These are phyloP conservation scores for Matsumurasca onukii DNA, from an alignment of 1,140 invertebrate species.

Conservation along the genomic window DNA sequence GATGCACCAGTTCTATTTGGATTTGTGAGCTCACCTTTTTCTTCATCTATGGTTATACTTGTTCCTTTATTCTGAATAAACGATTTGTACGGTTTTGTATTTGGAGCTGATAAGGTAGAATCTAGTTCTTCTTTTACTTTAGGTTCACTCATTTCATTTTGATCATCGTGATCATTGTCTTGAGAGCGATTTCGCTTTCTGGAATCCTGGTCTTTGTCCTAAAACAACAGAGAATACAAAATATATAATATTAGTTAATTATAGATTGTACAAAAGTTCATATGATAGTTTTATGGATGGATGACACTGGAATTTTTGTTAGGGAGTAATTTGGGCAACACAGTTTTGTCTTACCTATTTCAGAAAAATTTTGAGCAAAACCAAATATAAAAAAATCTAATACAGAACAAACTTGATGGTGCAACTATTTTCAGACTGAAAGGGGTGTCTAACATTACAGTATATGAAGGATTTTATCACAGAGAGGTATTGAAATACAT, in stretches of 20 bases:
- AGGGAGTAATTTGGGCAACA: neutral
- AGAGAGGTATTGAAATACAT: neutral
- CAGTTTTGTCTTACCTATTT: neutral
- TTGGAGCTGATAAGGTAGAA: neutral
- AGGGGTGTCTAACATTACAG: neutral
- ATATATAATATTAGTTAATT: no score
- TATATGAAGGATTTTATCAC: neutral
- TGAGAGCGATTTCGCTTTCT: slow-evolving; percentile 7
- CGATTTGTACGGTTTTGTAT: neutral
- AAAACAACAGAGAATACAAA: no score
- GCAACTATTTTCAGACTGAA: neutral
- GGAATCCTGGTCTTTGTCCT: no score
- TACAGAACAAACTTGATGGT: neutral
- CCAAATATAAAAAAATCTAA: neutral
- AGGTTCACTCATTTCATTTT: neutral
- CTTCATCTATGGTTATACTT: neutral
- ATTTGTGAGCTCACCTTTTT: neutral
- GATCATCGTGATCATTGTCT: neutral
- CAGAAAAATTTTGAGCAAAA: neutral
- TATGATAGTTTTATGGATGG: no score
- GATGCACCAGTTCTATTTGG: neutral
- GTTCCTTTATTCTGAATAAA: neutral
- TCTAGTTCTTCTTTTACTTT: neutral
- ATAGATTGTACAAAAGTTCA: no score
- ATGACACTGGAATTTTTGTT: no score